Evolutionary conservation across 2,797 vertebrate genomes (phyloP).

Genomic region (Acipenser transmontanus): DNA sequence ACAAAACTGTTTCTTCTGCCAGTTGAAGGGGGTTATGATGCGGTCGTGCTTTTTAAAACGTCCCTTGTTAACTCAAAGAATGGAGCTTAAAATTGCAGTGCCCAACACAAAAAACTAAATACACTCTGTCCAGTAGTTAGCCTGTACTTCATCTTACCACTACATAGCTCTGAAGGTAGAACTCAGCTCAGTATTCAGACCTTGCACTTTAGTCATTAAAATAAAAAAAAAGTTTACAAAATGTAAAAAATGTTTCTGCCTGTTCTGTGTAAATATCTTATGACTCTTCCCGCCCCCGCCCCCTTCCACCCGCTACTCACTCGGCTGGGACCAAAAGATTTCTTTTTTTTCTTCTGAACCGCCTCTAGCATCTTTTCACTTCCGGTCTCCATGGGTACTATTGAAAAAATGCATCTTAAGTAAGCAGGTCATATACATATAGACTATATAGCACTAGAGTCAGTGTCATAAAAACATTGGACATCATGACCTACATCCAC

Average conservation of each 20-base stretch:
- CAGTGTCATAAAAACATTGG: no score
- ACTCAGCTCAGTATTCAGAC: no score
- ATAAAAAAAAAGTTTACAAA: no score
- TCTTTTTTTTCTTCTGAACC: slow-evolving; percentile 61
- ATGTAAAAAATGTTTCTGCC: no score
- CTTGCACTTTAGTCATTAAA: no score
- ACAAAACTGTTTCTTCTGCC: background rate
- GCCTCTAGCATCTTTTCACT: slow-evolving; percentile 35
- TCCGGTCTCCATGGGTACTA: background rate
- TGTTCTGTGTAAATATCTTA: background rate
- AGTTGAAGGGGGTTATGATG: background rate
- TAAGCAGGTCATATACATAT: background rate
- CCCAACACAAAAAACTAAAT: no score
- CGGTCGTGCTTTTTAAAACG: background rate
- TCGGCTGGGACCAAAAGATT: slow-evolving; percentile 54
- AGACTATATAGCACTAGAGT: background rate
- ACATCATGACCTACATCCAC: no score
- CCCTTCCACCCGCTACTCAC: slow-evolving; percentile 51
- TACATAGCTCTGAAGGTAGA: no score
- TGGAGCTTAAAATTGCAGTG: no score
- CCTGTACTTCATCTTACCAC: no score
- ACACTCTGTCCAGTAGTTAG: no score
- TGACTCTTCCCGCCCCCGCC: background rate
- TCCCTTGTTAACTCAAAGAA: no score
- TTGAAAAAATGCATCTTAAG: background rate